Percentiles rank a stretch among this genome's conserved stretches.
Conservation (phyloP, 2,888 invertebrate genomes). For the Parnassius smintheus region DNA sequence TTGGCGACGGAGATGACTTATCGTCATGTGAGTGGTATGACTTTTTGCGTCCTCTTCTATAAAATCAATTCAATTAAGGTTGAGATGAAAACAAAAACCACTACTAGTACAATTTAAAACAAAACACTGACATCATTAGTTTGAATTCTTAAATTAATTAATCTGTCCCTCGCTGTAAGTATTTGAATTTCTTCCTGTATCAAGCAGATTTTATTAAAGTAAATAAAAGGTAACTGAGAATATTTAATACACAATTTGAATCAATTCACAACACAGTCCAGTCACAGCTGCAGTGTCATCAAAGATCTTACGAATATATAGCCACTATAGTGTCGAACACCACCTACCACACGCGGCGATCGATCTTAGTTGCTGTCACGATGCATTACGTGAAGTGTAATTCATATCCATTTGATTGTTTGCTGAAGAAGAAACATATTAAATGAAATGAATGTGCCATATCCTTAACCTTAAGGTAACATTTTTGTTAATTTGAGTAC, state of each 20-base stretch:
- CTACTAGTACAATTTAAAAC: no score
- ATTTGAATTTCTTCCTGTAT: not conserved
- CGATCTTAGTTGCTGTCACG: constrained; percentile 18
- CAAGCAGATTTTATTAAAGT: constrained; percentile 4
- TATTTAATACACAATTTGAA: constrained; percentile 22
- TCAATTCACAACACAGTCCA: constrained; percentile 9
- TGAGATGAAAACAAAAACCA: no score
- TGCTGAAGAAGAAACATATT: not conserved
- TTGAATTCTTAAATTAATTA: no score
- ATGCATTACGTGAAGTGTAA: constrained; percentile 18
- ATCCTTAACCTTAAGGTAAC: no score
- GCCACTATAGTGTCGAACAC: not conserved
- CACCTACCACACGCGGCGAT: constrained; percentile 11
- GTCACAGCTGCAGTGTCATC: not conserved
- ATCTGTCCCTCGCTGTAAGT: no score
- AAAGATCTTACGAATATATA: no score
- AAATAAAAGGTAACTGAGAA: constrained; percentile 11
- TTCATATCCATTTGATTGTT: constrained; percentile 20
- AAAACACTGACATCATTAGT: no score
- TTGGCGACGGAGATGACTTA: no score
- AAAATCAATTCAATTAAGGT: no score
- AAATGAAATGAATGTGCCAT: not conserved
- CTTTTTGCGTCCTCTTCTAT: no score
- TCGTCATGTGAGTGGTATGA: no score
- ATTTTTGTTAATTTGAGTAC: no score